A percentile compares a stretch with the other conserved stretches of the same genome.
These are phyloP conservation scores for Pan paniscus DNA, from an alignment of 2,113 vertebrate species.

Conservation along the genomic window DNA sequence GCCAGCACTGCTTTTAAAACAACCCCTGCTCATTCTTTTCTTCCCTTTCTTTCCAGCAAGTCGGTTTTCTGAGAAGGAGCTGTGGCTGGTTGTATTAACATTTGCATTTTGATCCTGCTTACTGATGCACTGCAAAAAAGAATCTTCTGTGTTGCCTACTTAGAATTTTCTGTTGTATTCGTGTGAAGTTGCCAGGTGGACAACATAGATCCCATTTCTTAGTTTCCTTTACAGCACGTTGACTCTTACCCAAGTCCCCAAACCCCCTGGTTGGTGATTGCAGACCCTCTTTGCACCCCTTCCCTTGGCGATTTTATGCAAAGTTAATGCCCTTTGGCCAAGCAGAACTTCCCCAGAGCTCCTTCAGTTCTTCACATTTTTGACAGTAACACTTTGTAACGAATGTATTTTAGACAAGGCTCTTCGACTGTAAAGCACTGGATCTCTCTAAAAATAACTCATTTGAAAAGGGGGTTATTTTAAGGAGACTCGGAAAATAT, in stretches of 20 bases:
- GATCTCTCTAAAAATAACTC: slow-evolving; percentile 14
- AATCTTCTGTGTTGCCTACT: background rate
- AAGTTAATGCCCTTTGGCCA: background rate
- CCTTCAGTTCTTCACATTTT: background rate
- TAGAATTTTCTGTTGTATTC: background rate
- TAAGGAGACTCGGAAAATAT: background rate
- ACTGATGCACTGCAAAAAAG: background rate
- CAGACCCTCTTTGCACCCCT: background rate
- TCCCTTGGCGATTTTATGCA: background rate
- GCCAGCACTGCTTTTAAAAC: background rate
- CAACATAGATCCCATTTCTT: background rate
- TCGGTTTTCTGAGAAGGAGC: background rate
- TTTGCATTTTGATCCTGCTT: slow-evolving; percentile 5
- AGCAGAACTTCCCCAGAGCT: background rate
- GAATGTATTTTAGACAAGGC: background rate
- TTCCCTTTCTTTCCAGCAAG: background rate
- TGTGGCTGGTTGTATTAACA: background rate
- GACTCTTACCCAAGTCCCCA: background rate
- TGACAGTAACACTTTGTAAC: background rate
- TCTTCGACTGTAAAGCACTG: background rate
- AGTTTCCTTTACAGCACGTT: background rate
- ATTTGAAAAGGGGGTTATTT: background rate
- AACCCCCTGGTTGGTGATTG: background rate
- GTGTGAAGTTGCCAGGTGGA: background rate
- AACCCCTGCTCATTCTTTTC: background rate